These are phyloP conservation scores for Meteorus cinctellus DNA, from an alignment of 2,888 invertebrate species.

Conservation along the genomic window DNA sequence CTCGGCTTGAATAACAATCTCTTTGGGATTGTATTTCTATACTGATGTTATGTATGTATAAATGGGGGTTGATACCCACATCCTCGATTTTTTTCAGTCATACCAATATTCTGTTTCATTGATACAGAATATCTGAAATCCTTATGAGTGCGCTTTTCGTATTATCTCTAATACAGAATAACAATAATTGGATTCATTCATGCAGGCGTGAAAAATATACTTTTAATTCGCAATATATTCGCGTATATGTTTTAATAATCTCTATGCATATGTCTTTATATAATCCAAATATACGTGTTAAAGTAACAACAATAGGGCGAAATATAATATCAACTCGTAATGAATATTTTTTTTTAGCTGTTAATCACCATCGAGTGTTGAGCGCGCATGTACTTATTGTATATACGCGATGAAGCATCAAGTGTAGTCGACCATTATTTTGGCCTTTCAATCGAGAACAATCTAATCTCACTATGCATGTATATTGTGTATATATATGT, in stretches of 20 bases:
- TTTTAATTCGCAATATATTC: neutral
- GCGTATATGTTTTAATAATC: neutral
- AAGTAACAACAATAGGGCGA: neutral
- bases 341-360: neutral
- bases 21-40: neutral
- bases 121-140: neutral
- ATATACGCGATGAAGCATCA: slow-evolving; percentile 7
- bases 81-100: neutral
- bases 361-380: neutral
- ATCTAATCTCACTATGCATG: neutral
- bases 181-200: neutral
- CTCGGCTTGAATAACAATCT: slow-evolving; percentile 3
- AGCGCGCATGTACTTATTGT: neutral
- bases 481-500: neutral
- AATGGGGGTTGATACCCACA: neutral
- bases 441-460: slow-evolving; percentile 11
- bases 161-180: neutral
- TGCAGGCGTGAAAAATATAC: neutral
- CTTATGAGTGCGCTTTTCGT: neutral
- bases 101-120: neutral
- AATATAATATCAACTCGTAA: neutral
- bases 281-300: neutral
- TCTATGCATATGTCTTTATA: neutral
- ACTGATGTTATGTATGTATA: neutral
- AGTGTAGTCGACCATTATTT: slow-evolving; percentile 3